Percentiles rank a stretch among this genome's conserved stretches.
Conservation (phyloP, 2,888 invertebrate genomes). For the Timema cristinae region DNA sequence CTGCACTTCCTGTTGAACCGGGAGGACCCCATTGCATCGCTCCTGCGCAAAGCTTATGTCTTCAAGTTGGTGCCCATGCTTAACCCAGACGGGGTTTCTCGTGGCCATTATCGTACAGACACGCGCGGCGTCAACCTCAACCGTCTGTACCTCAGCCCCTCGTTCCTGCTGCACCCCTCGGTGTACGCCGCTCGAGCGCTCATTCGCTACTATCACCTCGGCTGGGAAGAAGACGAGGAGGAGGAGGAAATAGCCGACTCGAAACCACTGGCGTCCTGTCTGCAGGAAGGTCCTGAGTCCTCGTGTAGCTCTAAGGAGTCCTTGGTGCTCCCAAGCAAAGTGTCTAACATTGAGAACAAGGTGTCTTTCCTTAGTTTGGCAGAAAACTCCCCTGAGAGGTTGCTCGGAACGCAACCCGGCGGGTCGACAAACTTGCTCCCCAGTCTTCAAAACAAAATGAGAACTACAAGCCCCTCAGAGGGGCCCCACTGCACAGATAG, state of each 20-base stretch:
- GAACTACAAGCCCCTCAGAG: no score
- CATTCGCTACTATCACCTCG: slow-evolving; percentile 60
- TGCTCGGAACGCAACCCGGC: no score
- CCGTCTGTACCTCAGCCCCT: slow-evolving; percentile 78
- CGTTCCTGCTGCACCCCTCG: slow-evolving; percentile 69
- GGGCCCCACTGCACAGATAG: no score
- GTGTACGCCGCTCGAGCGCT: slow-evolving; percentile 80
- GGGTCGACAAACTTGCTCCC: no score
- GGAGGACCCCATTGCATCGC: slow-evolving; percentile 69
- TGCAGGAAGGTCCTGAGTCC: background rate
- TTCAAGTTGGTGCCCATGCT: slow-evolving; percentile 88
- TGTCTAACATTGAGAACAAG: slow-evolving; percentile 32
- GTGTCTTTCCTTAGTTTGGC: slow-evolving; percentile 44
- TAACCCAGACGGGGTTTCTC: slow-evolving; percentile 86
- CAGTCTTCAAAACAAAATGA: no score
- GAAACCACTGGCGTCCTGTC: background rate
- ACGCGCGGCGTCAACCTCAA: slow-evolving; percentile 84
- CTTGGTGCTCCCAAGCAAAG: background rate
- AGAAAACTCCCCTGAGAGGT: background rate
- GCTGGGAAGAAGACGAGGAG: slow-evolving; percentile 39
- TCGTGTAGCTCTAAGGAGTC: no score
- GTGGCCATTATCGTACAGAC: slow-evolving; percentile 84
- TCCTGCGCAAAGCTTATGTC: slow-evolving; percentile 70
- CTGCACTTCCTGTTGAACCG: slow-evolving; percentile 70
- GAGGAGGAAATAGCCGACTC: background rate